phyloP scores from a whole-genome alignment of 2,797 vertebrate genomes.

The Enteromius paludinosus region DNA sequence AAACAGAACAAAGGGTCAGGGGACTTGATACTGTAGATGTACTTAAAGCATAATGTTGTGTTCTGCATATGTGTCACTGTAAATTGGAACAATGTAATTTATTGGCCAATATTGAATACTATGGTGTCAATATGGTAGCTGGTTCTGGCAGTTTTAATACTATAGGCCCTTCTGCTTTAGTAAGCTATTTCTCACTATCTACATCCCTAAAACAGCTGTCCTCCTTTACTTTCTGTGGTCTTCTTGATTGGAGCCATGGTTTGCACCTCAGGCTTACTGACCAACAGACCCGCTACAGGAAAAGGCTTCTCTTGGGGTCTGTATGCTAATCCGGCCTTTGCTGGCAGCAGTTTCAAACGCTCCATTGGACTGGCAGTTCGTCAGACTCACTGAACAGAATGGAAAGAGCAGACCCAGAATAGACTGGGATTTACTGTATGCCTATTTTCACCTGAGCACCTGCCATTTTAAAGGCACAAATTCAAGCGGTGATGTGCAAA shows the following conservation, averaged over 20 bases:
- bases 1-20: constrained; percentile 17
- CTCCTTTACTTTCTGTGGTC: constrained; percentile 5
- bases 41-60: not conserved
- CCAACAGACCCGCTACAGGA: constrained; percentile 40
- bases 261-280: constrained; percentile 35
- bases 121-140: not conserved
- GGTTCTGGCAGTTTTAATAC: not conserved
- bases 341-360: constrained; percentile 57
- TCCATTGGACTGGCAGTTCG: constrained; percentile 32
- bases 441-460: constrained; percentile 42
- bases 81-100: not conserved
- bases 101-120: not conserved
- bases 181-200: not conserved
- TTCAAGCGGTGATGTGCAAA: constrained; percentile 25
- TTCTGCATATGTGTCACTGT: not conserved
- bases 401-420: constrained; percentile 36
- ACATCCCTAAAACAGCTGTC: constrained; percentile 26
- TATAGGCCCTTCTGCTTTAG: not conserved
- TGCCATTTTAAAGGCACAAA: constrained; percentile 40
- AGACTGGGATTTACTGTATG: constrained; percentile 32
- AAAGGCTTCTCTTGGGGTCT: constrained; percentile 35
- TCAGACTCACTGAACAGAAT: constrained; percentile 29
- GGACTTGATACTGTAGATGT: constrained; percentile 1
- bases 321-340: constrained; percentile 45
- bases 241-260: constrained; percentile 43